Percentiles rank a stretch among this genome's conserved stretches.
phyloP scores from a whole-genome alignment of 2,888 invertebrate genomes.

The Meliscaeva auricollis region DNA sequence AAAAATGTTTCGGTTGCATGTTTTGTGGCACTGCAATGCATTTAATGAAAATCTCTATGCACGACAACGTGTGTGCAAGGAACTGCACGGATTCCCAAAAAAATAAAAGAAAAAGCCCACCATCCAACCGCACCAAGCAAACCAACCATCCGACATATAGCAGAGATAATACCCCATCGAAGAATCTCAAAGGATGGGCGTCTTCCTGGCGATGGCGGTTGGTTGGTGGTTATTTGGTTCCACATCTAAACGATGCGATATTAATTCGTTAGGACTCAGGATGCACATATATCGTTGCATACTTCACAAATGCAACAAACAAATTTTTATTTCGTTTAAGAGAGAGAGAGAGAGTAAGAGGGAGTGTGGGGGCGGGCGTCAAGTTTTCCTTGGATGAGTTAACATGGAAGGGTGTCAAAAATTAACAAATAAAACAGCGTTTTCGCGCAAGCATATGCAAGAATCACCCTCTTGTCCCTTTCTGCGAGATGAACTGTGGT shows the following conservation, averaged over 20 bases:
- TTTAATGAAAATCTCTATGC: slow-evolving; percentile 74
- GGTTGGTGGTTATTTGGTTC: slow-evolving; percentile 16
- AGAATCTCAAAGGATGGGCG: slow-evolving; percentile 36
- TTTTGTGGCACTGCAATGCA: slow-evolving; percentile 73
- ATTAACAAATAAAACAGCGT: slow-evolving; percentile 52
- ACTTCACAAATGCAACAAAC: slow-evolving; percentile 70
- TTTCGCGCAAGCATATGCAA: slow-evolving; percentile 54
- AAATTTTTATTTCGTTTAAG: background rate
- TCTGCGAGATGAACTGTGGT: slow-evolving; percentile 27
- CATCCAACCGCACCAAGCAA: slow-evolving; percentile 32
- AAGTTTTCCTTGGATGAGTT: slow-evolving; percentile 73
- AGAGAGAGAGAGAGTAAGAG: no score
- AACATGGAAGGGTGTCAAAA: slow-evolving; percentile 71
- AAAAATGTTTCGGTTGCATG: slow-evolving; percentile 68
- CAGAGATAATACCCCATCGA: slow-evolving; percentile 47
- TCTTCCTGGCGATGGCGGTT: background rate
- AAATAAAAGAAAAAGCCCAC: slow-evolving; percentile 59
- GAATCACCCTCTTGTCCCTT: slow-evolving; percentile 18
- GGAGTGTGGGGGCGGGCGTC: slow-evolving; percentile 30
- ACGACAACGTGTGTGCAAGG: slow-evolving; percentile 68
- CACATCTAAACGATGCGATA: slow-evolving; percentile 72
- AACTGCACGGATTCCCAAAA: slow-evolving; percentile 69
- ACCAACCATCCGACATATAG: slow-evolving; percentile 1
- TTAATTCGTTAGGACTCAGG: slow-evolving; percentile 66
- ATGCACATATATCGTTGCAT: slow-evolving; percentile 49